Evolutionary conservation across 1,140 invertebrate species (phyloP), one percentile per base, ranked within the genome.

Genomic region (Proales similis): DNA sequence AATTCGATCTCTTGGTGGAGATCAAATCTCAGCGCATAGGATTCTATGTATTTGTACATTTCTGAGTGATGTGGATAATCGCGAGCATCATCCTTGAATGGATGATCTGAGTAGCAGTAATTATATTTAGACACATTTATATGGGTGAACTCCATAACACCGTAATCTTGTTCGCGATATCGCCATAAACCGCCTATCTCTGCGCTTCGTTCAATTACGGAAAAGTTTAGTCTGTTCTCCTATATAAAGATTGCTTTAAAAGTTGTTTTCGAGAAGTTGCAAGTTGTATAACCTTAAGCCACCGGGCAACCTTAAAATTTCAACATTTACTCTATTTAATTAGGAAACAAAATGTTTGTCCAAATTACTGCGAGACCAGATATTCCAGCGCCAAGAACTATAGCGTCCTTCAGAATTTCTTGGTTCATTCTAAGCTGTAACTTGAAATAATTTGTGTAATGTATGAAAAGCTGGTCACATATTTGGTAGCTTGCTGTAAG

Each of bases 41-140:
- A 65, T 9, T 64, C 63, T 19, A 73, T 71, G 48, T 74, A 74
- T 5, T 69, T 43, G 5, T 68, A 70, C 70, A 73, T 73, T 29
- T 72, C 70, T 6, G 45, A 65, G 61, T 74, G 68, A 60, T 73
- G 71, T 6, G 72, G 72, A 48, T 67, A 73, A 48, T 74, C 72
- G 2, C 65, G 63, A 2, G 66, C 65, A 49, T 69, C 65, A 4
- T 71, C 70, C 3, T 70, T 69, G 43, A 72, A 73, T 6, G 71
- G 70, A 62, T 68, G 72, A 49, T 74, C 71, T 2, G 72, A 73
- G 61, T 71, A 74, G 61, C 70, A 69, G 65, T 74, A 74, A 63
- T 74, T 74, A 64, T 74, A 66, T 60, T 73, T 74, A 30, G 69
- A 72, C 4, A 73, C 71, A 71, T 74, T 74, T 57, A 74, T 74